A percentile compares a stretch with the other conserved stretches of the same genome.
phyloP scores from a whole-genome alignment of 2,888 invertebrate genomes.

The Antheraea assamensis region DNA sequence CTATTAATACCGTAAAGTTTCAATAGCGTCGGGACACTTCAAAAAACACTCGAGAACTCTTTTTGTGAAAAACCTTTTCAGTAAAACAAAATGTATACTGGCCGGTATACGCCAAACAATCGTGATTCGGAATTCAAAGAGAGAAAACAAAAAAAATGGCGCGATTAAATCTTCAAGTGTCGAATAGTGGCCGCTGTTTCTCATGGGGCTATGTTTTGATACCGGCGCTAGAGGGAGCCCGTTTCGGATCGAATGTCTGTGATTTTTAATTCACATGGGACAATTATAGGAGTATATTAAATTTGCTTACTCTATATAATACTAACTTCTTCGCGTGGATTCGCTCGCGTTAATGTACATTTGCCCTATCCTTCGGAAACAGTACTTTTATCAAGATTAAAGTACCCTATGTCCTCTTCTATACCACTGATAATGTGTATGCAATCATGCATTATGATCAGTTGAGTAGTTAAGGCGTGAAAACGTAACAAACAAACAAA shows the following conservation, averaged over 20 bases:
- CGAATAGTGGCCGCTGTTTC: conserved; percentile 68
- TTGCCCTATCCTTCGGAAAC: too few species aligned
- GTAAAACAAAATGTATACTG: conserved; percentile 40
- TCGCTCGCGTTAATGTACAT: too few species aligned
- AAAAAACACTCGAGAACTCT: conserved; percentile 12
- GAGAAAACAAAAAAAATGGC: conserved; percentile 67
- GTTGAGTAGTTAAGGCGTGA: too few species aligned
- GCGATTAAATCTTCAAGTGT: conserved; percentile 78
- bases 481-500: too few species aligned
- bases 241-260: conserved; percentile 42
- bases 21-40: conserved; percentile 12
- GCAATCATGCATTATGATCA: too few species aligned
- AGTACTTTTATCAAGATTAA: too few species aligned
- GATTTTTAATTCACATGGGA: not conserved
- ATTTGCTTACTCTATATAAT: not conserved
- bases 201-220: conserved; percentile 80
- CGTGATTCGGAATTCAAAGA: conserved; percentile 52
- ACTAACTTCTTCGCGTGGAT: too few species aligned
- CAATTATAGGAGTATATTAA: not conserved
- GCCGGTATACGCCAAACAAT: conserved; percentile 68
- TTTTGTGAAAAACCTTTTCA: conserved; percentile 13
- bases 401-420: too few species aligned
- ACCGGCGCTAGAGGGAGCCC: conserved; percentile 74
- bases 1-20: conserved; percentile 15
- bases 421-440: too few species aligned